Evolutionary conservation across 2,888 invertebrate genomes (phyloP).

Genomic region (Temnothorax unifasciatus): DNA sequence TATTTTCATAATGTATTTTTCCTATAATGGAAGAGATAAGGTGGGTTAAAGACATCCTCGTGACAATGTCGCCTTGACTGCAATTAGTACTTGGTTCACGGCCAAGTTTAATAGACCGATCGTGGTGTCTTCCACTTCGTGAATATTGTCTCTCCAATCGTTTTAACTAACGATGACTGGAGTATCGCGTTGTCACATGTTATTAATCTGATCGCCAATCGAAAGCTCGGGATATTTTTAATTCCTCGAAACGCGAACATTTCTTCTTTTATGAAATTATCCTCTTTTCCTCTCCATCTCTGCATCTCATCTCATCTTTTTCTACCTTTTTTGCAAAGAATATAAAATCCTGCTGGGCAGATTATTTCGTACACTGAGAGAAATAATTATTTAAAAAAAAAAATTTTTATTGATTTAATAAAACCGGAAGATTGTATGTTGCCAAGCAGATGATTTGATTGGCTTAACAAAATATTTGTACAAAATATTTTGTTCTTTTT

Average conservation of each 20-base stretch:
- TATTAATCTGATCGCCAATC: conserved; percentile 19
- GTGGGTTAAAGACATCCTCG: conserved; percentile 28
- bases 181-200: conserved; percentile 60
- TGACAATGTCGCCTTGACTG: conserved; percentile 51
- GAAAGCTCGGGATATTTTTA: not conserved
- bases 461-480: too few species aligned
- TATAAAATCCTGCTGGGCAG: not conserved
- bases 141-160: conserved; percentile 42
- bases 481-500: too few species aligned
- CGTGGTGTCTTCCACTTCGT: conserved; percentile 33
- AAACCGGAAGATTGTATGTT: too few species aligned
- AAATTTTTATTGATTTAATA: too few species aligned
- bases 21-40: not conserved
- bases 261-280: not conserved
- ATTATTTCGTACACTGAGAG: too few species aligned
- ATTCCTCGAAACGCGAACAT: not conserved
- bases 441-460: too few species aligned
- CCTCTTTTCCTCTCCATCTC: not conserved
- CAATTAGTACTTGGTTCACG: conserved; percentile 49
- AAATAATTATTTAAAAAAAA: too few species aligned
- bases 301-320: not conserved
- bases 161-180: conserved; percentile 59
- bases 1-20: conserved; percentile 34
- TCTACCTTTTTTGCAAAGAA: not conserved
- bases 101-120: conserved; percentile 49